Conservation (phyloP, 1,140 invertebrate genomes). For the Gryllus bimaculatus region DNA sequence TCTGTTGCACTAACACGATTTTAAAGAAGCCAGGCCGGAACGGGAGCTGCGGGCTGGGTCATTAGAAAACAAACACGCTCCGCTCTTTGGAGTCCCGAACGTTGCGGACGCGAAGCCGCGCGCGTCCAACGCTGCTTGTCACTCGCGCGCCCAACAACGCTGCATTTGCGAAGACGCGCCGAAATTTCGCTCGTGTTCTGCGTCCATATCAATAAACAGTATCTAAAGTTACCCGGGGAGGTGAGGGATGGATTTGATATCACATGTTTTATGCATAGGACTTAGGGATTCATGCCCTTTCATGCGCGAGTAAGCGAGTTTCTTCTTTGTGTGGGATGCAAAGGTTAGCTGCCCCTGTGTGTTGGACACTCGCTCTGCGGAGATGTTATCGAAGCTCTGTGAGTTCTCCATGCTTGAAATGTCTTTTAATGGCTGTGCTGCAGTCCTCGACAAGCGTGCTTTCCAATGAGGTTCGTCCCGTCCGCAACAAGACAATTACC, state of each 20-base stretch:
- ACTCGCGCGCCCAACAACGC: too few species aligned
- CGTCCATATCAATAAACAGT: background rate
- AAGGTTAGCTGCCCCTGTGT: background rate
- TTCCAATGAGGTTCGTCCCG: background rate
- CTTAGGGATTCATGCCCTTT: constrained; percentile 1
- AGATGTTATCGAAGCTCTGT: background rate
- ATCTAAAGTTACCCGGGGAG: background rate
- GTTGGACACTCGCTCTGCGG: background rate
- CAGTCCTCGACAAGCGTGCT: background rate
- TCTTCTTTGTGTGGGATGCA: background rate
- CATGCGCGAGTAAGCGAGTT: background rate
- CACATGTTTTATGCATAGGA: background rate
- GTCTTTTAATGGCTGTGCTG: background rate
- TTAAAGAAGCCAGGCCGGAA: too few species aligned
- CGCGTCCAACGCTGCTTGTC: too few species aligned
- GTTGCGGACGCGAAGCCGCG: too few species aligned
- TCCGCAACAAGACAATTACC: background rate
- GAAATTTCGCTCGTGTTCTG: background rate
- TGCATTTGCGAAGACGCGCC: too few species aligned
- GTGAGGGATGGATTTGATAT: background rate
- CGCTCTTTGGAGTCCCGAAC: too few species aligned
- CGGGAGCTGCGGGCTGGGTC: too few species aligned
- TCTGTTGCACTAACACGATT: too few species aligned
- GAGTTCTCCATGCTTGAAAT: background rate
- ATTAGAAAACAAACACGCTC: too few species aligned